phyloP scores from a whole-genome alignment of 2,888 invertebrate species.

The Ceramica pisi region DNA sequence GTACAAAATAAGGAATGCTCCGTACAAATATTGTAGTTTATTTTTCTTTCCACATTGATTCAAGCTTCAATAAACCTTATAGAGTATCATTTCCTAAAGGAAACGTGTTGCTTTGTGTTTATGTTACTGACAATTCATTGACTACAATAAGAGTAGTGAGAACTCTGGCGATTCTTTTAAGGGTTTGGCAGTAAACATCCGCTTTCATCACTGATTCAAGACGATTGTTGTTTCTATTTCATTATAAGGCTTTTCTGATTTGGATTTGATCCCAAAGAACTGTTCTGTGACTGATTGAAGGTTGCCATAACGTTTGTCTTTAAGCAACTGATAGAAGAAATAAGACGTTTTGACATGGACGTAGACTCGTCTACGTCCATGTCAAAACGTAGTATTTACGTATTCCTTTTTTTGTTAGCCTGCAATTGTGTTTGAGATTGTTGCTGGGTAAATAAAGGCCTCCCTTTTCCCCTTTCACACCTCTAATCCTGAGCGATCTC shows the following conservation, averaged over 20 bases:
- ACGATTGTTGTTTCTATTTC: constrained; percentile 19
- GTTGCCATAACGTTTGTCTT: neutral
- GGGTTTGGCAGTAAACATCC: constrained; percentile 25
- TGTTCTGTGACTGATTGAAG: neutral
- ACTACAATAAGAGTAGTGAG: constrained; percentile 45
- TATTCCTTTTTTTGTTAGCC: neutral
- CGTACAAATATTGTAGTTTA: constrained; percentile 33
- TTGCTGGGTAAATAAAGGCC: neutral
- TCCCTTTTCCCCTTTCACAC: no score
- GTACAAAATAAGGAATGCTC: constrained; percentile 37
- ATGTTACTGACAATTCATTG: constrained; percentile 49
- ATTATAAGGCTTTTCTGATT: constrained; percentile 5
- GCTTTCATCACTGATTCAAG: constrained; percentile 38
- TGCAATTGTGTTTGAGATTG: no score
- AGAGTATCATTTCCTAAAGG: constrained; percentile 46
- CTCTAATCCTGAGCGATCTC: no score
- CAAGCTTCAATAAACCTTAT: constrained; percentile 50
- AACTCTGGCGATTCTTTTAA: constrained; percentile 33
- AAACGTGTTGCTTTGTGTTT: constrained; percentile 50
- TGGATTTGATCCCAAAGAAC: neutral
- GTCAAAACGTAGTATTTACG: no score
- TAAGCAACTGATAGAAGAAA: neutral
- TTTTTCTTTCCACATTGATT: constrained; percentile 35
- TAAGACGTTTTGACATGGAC: neutral
- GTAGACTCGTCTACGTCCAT: neutral